Base-by-base conservation (phyloP, 2,888 invertebrate species). In the Callimorpha dominula region DNA sequence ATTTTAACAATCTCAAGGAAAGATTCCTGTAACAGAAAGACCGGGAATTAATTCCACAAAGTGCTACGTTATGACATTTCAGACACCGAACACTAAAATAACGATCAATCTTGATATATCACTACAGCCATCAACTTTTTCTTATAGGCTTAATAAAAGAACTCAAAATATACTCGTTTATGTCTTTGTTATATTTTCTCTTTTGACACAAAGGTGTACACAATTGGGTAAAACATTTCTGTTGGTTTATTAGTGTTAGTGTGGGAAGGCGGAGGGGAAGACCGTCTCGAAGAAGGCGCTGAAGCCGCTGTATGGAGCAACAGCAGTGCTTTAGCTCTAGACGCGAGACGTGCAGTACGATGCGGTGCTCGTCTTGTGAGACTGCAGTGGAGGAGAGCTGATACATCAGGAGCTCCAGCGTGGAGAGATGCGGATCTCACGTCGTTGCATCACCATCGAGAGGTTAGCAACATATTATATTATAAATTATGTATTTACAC, bases 281-380 rank as follows among this genome's bases (percentile, higher is more conserved):
- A 87, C 1, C 86, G 79, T 6, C 86, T 81, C 3, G 92, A 93
- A 15, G 93, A 94, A 73, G 90, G 90, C 0, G 93, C 94, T 0
- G 95, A 96, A 79, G 90, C 93, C 1, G 95, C 95, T 0, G 90
- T 95, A 14, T 96, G 96, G 96, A 95, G 95, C 76, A 96, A 96
- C 85, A 95, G 95, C 82, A 94, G 93, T 31, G 90, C 95, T 1
- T 78, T 96, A 11, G 95, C 95, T 0, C 70, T 96, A 31, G 96
- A 96, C 81, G 95, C 95, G 1, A 85, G 96, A 2, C 86, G 95
- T 7, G 95, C 95, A 0, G 91, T 95, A 57, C 91, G 93, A 0
- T 96, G 96, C 72, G 94, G 95, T 0, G 94, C 96, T 12, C 84
- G 95, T 5, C 92, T 95, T 0, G 93, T 96, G 60, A 84, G 95